These are phyloP conservation scores for Pterobdella sp. DNA, from an alignment of 2,888 invertebrate species.

Conservation along the genomic window DNA sequence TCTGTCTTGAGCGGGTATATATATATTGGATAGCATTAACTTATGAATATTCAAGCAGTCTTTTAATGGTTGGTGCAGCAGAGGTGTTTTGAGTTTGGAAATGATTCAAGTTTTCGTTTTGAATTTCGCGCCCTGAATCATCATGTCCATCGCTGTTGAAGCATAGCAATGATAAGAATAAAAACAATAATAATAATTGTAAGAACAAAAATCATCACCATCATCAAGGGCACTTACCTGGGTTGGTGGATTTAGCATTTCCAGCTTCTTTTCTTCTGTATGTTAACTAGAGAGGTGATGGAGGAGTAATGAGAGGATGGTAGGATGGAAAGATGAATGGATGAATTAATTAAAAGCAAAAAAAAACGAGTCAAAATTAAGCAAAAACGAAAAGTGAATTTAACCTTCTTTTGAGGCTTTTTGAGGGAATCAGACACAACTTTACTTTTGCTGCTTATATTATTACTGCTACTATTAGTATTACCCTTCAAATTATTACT, in stretches of 20 bases:
- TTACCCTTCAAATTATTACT: not conserved
- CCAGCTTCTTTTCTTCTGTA: not conserved
- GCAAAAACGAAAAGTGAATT: too few species aligned
- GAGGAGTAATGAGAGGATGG: too few species aligned
- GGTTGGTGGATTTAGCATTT: not conserved
- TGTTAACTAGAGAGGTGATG: too few species aligned
- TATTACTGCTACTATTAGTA: not conserved
- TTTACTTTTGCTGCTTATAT: not conserved
- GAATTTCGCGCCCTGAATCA: not conserved
- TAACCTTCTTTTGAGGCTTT: not conserved
- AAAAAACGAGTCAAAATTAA: too few species aligned
- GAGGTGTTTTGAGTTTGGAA: too few species aligned
- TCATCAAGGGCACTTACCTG: not conserved
- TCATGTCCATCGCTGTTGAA: conserved; percentile 19
- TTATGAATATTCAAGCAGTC: too few species aligned
- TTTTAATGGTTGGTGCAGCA: too few species aligned
- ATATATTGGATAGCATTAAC: too few species aligned
- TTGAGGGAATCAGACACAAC: not conserved
- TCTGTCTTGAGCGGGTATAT: too few species aligned
- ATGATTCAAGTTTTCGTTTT: not conserved
- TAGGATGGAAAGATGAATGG: too few species aligned
- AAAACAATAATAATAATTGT: not conserved
- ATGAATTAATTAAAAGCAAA: too few species aligned
- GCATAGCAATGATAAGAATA: conserved; percentile 13
- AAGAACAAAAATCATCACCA: not conserved